Evolutionary conservation across 2,888 invertebrate genomes (phyloP).

Genomic region (Falcaria lacertinaria): DNA sequence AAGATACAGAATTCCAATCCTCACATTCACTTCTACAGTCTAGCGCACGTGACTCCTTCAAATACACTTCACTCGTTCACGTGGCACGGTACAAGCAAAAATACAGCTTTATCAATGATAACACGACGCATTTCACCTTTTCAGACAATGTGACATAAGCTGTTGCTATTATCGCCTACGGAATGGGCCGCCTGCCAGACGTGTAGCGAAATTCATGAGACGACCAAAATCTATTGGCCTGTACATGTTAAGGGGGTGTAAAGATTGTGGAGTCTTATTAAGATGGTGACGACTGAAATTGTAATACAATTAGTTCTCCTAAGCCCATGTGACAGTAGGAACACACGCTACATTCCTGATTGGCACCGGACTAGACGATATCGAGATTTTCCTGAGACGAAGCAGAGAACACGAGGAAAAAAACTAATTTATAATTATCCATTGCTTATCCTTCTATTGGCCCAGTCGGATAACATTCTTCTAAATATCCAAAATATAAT

Average conservation of each 20-base stretch:
- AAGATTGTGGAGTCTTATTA: background rate
- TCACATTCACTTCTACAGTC: constrained; percentile 5
- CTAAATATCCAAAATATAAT: too few species aligned
- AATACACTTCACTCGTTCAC: background rate
- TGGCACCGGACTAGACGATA: too few species aligned
- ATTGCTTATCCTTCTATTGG: too few species aligned
- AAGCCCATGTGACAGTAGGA: background rate
- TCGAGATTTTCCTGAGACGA: too few species aligned
- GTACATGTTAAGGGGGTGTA: background rate
- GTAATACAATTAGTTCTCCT: background rate
- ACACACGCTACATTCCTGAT: background rate
- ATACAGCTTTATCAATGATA: background rate
- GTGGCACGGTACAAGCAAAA: background rate
- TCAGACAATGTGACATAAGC: background rate
- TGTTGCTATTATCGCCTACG: background rate
- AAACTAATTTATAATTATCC: too few species aligned
- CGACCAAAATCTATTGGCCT: background rate
- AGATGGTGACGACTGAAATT: background rate
- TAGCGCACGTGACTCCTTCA: constrained; percentile 7
- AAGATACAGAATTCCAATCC: constrained; percentile 6
- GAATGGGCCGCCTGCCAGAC: constrained; percentile 1
- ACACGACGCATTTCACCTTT: background rate
- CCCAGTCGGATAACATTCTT: too few species aligned
- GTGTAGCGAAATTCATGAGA: background rate
- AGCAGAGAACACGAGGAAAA: too few species aligned